phyloP scores from a whole-genome alignment of 2,113 vertebrate genomes.

The Sus scrofa region T2T-Sscrofa CM000813.6:125326501-125327000 shows the following conservation, averaged over 20 bases:
- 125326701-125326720: not conserved
- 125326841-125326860: not conserved
- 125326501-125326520: not conserved
- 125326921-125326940: not conserved
- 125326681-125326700: not conserved
- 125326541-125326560: not conserved
- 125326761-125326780: not conserved
- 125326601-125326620: not conserved
- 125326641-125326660: not conserved
- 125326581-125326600: not conserved
- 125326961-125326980: not conserved
- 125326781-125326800: not conserved
- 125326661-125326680: not conserved
- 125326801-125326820: not conserved
- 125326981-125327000: not conserved
- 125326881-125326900: conserved; percentile 27
- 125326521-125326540: not conserved
- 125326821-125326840: not conserved
- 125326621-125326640: not conserved
- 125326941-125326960: not conserved
- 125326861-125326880: not conserved
- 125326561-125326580: not conserved
- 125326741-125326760: not conserved
- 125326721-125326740: not conserved
- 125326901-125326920: not conserved